Evolutionary conservation across 2,888 invertebrate species (phyloP), one percentile per base, ranked within the genome.

Genomic region (Andrena haemorrhoa): DNA sequence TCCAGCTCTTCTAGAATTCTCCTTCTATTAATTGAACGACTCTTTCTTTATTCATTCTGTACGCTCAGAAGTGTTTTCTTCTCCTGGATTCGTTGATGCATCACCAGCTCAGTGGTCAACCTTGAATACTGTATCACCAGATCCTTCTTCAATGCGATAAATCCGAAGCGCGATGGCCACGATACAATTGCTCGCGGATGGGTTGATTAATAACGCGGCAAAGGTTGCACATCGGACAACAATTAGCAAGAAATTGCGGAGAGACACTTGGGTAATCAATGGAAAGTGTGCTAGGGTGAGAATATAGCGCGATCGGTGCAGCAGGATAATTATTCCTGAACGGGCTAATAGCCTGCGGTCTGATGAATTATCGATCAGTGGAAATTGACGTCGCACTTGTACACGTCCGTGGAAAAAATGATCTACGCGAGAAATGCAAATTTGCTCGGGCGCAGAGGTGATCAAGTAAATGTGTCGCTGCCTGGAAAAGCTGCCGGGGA

Each of bases 301-400:
- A 64, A 75, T 12, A 29, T 2, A 12, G 8, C n/a, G 10, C 7
- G 12, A 31, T 12, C 63, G 56, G n/a, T 12, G 29, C 23, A 20
- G n/a, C 31, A 20, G 16, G 61, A 53, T 56, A 47, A 70, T 63
- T 20, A 12, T 53, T 63, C 31, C 26, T 47, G 2, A 64, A 64
- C 33, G 31, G 61, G 33, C n/a, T 69, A 53, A 53, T 12, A 63
- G 56, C 2, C 10, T 6, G 7, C 2, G 5, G 31, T 51, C 56
- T 33, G 75, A 77, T 76, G 76, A 72, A 76, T 78, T 68, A 78
- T 78, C 49, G 75, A 75, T 75, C 63, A 31, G 4, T 41, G 53
- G 53, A 56, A 70, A 75, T 63, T 61, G 51, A 75, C 68, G 60
- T 58, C 33, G 26, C 60, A 66, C 26, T 65, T 60, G 51, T 53